A percentile compares a stretch with the other conserved stretches of the same genome.
These are phyloP conservation scores for Diarsia brunnea DNA, from an alignment of 2,888 invertebrate species.

Conservation along the genomic window DNA sequence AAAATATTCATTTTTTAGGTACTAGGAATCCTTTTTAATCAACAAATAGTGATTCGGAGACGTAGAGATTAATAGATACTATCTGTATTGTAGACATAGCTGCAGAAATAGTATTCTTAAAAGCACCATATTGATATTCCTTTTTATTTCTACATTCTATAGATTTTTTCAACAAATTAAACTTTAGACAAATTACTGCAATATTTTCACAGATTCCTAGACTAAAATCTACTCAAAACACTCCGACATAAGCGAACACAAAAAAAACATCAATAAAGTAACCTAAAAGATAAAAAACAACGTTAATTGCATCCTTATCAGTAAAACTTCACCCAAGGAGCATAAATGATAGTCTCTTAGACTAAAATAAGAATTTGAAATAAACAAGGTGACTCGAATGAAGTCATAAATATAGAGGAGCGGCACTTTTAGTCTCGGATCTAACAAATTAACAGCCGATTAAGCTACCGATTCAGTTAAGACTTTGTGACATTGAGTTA, in stretches of 20 bases:
- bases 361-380: constrained; percentile 77
- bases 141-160: no score
- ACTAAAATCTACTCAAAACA: constrained; percentile 3
- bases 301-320: constrained; percentile 77
- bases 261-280: constrained; percentile 44
- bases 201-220: constrained; percentile 1
- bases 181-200: constrained; percentile 24
- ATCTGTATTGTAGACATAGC: no score
- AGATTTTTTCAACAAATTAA: no score
- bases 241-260: neutral
- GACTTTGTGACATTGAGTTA: constrained; percentile 82
- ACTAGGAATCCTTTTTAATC: no score
- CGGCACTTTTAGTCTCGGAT: constrained; percentile 86
- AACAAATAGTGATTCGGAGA: no score
- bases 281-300: constrained; percentile 54
- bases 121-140: no score
- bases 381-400: constrained; percentile 84
- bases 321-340: constrained; percentile 48
- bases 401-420: constrained; percentile 87
- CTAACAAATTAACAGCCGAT: constrained; percentile 90
- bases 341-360: constrained; percentile 71
- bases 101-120: no score
- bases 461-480: constrained; percentile 89
- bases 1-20: no score
- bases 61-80: no score